A percentile compares a stretch with the other conserved stretches of the same genome.
phyloP scores from a whole-genome alignment of 2,888 invertebrate genomes.

The Entomobrya multifasciata region DNA sequence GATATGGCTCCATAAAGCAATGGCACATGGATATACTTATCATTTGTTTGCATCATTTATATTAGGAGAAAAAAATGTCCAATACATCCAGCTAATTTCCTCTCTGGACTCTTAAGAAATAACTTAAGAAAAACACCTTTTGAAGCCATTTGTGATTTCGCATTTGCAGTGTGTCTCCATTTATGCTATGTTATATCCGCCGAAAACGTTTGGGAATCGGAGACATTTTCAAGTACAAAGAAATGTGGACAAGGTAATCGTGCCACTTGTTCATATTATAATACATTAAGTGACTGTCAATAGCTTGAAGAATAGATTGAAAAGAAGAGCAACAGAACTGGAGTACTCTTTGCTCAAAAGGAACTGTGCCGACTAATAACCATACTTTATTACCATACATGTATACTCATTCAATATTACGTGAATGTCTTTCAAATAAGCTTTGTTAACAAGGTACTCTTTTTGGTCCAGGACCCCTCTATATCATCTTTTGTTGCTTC shows the following conservation, averaged over 20 bases:
- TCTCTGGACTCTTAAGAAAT: background rate
- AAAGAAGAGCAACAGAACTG: too few relatives aligned
- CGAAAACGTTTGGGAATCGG: slow-evolving; percentile 58
- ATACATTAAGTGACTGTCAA: slow-evolving; percentile 28
- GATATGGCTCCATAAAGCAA: background rate
- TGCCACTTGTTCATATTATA: slow-evolving; percentile 73
- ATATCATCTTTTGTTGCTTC: background rate
- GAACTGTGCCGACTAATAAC: slow-evolving; percentile 3
- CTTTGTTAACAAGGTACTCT: background rate
- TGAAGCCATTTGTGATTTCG: slow-evolving; percentile 49
- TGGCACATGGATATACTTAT: slow-evolving; percentile 65
- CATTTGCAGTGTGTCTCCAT: background rate
- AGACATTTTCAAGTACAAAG: slow-evolving; percentile 3
- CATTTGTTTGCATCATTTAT: slow-evolving; percentile 44
- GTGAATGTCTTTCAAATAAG: background rate
- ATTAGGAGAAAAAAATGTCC: background rate
- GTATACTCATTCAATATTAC: too few relatives aligned
- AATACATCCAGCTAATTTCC: slow-evolving; percentile 50
- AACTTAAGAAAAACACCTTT: slow-evolving; percentile 45
- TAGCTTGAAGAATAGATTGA: too few relatives aligned
- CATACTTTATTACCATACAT: too few relatives aligned
- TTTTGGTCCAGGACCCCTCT: too few relatives aligned
- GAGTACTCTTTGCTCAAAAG: slow-evolving; percentile 22
- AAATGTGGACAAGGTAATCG: slow-evolving; percentile 66
- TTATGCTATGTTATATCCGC: slow-evolving; percentile 47